Evolutionary conservation across 2,113 vertebrate genomes (phyloP), one percentile per base, ranked within the genome.

Genomic region (Malurus cyaneus): DNA sequence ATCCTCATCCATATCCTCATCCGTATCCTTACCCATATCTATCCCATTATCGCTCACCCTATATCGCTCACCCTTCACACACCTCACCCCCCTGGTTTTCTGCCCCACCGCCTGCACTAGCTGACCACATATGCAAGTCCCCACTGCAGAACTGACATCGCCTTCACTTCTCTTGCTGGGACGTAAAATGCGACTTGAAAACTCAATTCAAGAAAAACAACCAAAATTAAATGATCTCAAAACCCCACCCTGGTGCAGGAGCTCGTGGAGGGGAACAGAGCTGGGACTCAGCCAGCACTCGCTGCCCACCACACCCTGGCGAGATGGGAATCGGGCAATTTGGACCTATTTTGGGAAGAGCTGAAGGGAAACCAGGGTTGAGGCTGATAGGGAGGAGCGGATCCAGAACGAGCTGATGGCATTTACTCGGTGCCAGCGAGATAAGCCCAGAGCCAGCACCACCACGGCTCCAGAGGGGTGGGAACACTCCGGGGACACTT

Each of bases 131-230:
- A n/a, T 31, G 16, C 53, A 5, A 46, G n/a, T 31, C 44, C 34
- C 47, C 14, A 0, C 53, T 1, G 10, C 18, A 17, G 7, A 66
- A 5, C 0, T 0, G 25, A 16, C 16, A 4, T 5, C 1, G 0
- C 13, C 7, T 7, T 70, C 44, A 2, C 34, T 73, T 61, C 1
- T 2, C 44, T 60, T 6, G 31, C 5, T 23, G 14, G 57, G 80
- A 26, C 12, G 6, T 1, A 34, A 76, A 76, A 69, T 0, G 8
- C 1, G n/a, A 15, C 52, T 65, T 6, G 28, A 32, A 72, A 67
- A 29, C 8, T 53, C 32, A 6, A 42, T 18, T 66, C 16, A 7
- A 36, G 3, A 4, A 28, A 61, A 46, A 31, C 46, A 80, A 32
- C 10, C 8, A 1, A 4, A 18, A 26, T 39, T 39, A 46, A 39